Conservation (phyloP, 2,113 vertebrate genomes). For the Xenus cinereus region DNA sequence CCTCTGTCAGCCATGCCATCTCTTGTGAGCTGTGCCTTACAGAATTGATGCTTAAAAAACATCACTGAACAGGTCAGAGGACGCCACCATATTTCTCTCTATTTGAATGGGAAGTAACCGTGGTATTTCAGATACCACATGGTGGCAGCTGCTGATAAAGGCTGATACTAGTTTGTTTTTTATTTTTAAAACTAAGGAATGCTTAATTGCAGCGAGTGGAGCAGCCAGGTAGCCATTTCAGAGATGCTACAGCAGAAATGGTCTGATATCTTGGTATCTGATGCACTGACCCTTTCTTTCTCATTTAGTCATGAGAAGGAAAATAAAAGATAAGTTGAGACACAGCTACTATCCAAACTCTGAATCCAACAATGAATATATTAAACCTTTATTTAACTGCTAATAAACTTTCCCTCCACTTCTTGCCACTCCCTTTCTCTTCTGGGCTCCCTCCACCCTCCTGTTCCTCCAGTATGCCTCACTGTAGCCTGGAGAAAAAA, state of each 20-base stretch:
- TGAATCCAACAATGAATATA: slow-evolving; percentile 8
- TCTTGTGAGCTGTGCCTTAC: accelerated
- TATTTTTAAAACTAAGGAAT: neutral
- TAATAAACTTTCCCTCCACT: slow-evolving; percentile 36
- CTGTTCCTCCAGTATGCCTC: slow-evolving; percentile 8
- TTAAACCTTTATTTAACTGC: slow-evolving; percentile 12
- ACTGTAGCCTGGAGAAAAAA: slow-evolving; percentile 55
- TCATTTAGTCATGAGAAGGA: neutral
- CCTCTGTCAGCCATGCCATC: accelerated
- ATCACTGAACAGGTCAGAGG: neutral
- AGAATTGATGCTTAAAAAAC: neutral
- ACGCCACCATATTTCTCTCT: neutral
- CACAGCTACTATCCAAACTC: neutral
- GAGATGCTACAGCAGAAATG: neutral
- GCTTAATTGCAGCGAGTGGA: neutral
- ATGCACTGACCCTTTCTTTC: neutral
- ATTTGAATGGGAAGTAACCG: neutral
- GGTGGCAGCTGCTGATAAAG: slow-evolving; percentile 64
- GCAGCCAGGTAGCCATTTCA: neutral
- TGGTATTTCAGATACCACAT: slow-evolving; percentile 48
- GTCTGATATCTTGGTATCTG: neutral
- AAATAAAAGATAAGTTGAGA: neutral
- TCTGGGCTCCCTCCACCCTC: neutral
- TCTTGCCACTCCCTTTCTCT: slow-evolving; percentile 10
- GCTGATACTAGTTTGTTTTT: neutral